A percentile compares a stretch with the other conserved stretches of the same genome.
These are phyloP conservation scores for Burhinus oedicnemus DNA, from an alignment of 2,113 vertebrate genomes.

Conservation along the genomic window DNA sequence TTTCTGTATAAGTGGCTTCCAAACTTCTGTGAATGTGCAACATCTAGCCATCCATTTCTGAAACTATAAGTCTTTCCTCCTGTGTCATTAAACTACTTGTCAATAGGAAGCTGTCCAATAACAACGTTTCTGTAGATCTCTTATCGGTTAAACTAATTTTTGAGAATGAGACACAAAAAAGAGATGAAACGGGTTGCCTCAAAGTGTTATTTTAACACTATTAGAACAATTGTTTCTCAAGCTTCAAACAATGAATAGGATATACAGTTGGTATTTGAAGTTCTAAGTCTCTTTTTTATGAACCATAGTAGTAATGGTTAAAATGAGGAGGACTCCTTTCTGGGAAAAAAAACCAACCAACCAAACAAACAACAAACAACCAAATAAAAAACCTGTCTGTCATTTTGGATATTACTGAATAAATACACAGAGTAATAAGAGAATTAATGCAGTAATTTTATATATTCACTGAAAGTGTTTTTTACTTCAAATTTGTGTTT, in stretches of 20 bases:
- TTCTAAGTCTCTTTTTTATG: not conserved
- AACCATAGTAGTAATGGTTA: not conserved
- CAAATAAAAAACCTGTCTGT: not conserved
- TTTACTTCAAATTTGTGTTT: conserved; percentile 21
- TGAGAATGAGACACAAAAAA: not conserved
- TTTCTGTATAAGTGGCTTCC: not conserved
- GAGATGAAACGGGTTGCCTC: not conserved
- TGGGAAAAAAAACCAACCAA: not conserved
- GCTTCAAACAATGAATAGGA: not conserved
- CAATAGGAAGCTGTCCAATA: not conserved
- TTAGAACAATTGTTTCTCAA: not conserved
- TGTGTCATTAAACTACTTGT: not conserved
- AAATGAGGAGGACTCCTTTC: not conserved
- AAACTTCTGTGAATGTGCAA: not conserved
- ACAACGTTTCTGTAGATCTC: not conserved
- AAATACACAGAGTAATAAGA: not conserved
- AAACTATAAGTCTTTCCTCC: not conserved
- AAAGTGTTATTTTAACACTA: not conserved
- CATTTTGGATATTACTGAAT: not conserved
- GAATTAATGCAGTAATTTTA: not conserved
- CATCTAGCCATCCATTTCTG: not conserved
- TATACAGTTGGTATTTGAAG: not conserved
- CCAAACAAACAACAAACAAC: not conserved
- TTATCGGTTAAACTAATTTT: not conserved
- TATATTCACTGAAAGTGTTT: not conserved